Base-by-base conservation (phyloP, 1,140 invertebrate genomes). In the Rhagoletis pomonella region DNA sequence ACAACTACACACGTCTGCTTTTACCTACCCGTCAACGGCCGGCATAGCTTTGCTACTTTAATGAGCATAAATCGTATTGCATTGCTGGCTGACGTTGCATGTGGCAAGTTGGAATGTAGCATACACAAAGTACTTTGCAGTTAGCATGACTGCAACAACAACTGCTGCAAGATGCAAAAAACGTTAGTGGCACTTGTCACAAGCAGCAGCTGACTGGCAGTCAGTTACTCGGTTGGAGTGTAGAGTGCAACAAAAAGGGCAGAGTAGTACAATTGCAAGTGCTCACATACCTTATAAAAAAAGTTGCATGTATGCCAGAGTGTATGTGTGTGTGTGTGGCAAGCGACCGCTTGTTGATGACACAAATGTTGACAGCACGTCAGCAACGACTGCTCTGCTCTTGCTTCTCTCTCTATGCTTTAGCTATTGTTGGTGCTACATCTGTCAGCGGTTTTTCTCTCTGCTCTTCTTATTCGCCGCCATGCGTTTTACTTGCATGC, bases 291-390 rank as follows among this genome's bases (percentile, higher is more conserved):
- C 29, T 29, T 29, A 29, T 29, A 29, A 29, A 55, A 55, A 10
- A 7, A 55, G 50, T 55, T 5, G 50, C 50, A 55, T 55, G 50
- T 10, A 55, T 2, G 50, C 50, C 2, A 7, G 5, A 10, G 50
- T 55, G 50, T 3, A 55, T 55, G 50, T 55, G 50, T 55, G 67
- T 69, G 42, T 44, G 10, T 69, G 39, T 73, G 67, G 2, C 67
- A 47, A 19, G 44, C 17, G 9, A 29, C 73, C 73, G 73, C 44
- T 81, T 81, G 73, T n/a, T 81, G 73, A 81, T 81, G 47, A 55
- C 73, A 81, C 47, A 55, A n/a, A 29, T 47, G 73, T 58, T 81
- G 47, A 81, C 47, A 81, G 44, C n/a, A 81, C 47, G 73, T 81
- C 50, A 81, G 19, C 44, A 29, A 58, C 50, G 10, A 47, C 44